phyloP scores from a whole-genome alignment of 1,140 invertebrate species.

The Penaeus chinensis region DNA sequence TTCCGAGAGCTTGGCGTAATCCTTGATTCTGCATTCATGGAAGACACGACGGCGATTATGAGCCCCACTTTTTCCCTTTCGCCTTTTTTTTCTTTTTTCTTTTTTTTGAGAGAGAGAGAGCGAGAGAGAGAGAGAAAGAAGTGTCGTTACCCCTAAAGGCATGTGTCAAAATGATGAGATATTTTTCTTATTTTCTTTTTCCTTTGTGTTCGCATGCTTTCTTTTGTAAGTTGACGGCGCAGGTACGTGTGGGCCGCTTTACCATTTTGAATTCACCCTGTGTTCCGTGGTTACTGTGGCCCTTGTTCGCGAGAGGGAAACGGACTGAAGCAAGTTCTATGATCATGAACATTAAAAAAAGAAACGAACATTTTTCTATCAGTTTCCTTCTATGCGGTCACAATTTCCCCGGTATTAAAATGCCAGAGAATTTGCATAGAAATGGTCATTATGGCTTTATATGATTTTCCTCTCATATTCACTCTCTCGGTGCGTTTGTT shows the following conservation, averaged over 20 bases:
- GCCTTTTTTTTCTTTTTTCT: too few relatives aligned
- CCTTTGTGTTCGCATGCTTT: neutral
- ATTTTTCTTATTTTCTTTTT: neutral
- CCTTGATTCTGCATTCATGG: slow-evolving; percentile 51
- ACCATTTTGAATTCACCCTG: neutral
- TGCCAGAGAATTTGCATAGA: slow-evolving; percentile 57
- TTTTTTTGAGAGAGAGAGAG: neutral
- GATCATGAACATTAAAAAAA: slow-evolving; percentile 27
- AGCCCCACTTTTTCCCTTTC: neutral
- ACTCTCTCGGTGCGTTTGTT: slow-evolving; percentile 45
- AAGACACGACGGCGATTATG: slow-evolving; percentile 36
- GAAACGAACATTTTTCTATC: slow-evolving; percentile 34
- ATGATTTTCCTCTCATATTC: slow-evolving; percentile 61
- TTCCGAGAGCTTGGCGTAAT: slow-evolving; percentile 31
- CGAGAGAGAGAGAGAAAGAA: neutral
- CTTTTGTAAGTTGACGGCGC: neutral
- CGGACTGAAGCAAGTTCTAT: neutral
- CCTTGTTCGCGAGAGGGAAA: too few relatives aligned
- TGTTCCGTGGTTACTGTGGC: neutral
- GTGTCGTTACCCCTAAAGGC: neutral
- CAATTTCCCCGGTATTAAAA: slow-evolving; percentile 59
- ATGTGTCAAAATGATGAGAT: too few relatives aligned
- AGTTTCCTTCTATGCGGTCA: slow-evolving; percentile 42
- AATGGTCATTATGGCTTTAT: slow-evolving; percentile 60
- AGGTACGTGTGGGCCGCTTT: too few relatives aligned